These are phyloP conservation scores for Panagrolaimus sp. DNA, from an alignment of 1,140 invertebrate species.

Conservation along the genomic window DNA sequence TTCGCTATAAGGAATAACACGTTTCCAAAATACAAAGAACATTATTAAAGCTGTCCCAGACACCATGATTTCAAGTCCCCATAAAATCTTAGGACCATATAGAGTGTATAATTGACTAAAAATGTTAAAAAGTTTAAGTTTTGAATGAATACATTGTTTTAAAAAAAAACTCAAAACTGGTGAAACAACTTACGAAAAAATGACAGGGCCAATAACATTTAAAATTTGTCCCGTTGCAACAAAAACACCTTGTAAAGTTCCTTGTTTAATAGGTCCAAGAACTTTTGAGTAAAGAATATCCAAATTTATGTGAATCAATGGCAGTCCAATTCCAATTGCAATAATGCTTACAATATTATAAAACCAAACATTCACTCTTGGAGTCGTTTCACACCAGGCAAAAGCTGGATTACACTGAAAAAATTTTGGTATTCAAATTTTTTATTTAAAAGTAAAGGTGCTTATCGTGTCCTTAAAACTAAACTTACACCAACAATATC, in stretches of 20 bases:
- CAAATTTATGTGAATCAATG: constrained; percentile 39
- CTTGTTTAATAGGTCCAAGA: constrained; percentile 37
- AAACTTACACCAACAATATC: not conserved
- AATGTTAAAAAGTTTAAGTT: constrained; percentile 20
- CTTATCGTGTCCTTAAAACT: no score
- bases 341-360: constrained; percentile 39
- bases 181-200: constrained; percentile 29
- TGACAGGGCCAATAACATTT: constrained; percentile 25
- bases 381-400: constrained; percentile 39
- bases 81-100: constrained; percentile 25
- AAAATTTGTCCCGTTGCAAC: constrained; percentile 27
- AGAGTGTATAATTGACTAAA: constrained; percentile 17
- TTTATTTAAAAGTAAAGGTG: no score
- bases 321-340: constrained; percentile 37
- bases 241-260: constrained; percentile 39
- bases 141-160: no score
- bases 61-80: constrained; percentile 20
- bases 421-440: not conserved
- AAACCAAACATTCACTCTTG: constrained; percentile 38
- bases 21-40: constrained; percentile 30
- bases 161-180: not conserved
- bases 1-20: constrained; percentile 22
- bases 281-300: constrained; percentile 47
- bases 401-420: constrained; percentile 34
- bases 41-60: constrained; percentile 15